A percentile compares a stretch with the other conserved stretches of the same genome.
phyloP scores from a whole-genome alignment of 2,888 invertebrate genomes.

The Calameuta idolon region DNA sequence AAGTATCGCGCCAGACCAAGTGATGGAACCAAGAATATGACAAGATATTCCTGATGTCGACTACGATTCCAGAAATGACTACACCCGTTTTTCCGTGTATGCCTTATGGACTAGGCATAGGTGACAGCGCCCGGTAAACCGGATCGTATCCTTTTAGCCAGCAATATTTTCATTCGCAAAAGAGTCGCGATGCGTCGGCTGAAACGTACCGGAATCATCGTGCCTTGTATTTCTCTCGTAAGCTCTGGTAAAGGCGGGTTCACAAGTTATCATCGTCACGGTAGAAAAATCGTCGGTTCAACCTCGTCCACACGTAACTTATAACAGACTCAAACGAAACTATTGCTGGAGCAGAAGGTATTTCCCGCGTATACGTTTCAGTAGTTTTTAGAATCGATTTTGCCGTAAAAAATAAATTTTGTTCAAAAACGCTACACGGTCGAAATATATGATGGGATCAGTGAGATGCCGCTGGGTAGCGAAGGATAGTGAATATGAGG shows the following conservation, averaged over 20 bases:
- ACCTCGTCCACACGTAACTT: not conserved
- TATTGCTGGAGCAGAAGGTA: not conserved
- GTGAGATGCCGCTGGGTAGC: not conserved
- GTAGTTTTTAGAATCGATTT: not conserved
- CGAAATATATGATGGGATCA: not conserved
- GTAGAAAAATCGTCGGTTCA: not conserved
- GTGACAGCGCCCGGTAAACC: not conserved
- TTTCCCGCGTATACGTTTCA: not conserved
- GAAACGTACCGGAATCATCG: conserved; percentile 4
- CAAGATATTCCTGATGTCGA: not conserved
- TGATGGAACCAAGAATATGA: not conserved
- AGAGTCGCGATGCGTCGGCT: not conserved
- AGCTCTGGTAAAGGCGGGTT: conserved; percentile 14
- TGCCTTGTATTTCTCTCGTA: conserved; percentile 16
- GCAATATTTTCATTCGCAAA: not conserved
- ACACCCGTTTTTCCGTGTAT: not conserved
- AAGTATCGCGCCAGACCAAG: not conserved
- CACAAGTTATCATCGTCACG: conserved; percentile 14
- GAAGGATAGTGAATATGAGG: not conserved
- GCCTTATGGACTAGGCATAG: not conserved
- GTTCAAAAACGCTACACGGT: not conserved
- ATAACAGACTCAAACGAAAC: not conserved
- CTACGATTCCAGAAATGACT: not conserved
- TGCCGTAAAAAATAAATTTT: not conserved
- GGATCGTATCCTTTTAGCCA: not conserved